Evolutionary conservation across 2,888 invertebrate species (phyloP).

Genomic region (Luffia ferchaultella): DNA sequence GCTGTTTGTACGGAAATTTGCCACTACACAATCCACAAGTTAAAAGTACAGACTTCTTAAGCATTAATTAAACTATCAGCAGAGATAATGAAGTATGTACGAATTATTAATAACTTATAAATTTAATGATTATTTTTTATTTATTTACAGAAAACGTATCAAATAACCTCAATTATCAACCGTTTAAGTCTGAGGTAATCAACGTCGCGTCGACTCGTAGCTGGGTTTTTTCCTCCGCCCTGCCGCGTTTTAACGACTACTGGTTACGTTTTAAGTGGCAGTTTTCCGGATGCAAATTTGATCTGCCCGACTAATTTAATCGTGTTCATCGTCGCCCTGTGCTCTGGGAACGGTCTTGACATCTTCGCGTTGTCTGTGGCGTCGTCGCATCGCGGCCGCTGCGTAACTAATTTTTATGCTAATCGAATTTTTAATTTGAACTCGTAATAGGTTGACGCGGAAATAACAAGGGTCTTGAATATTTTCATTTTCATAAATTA

Average conservation of each 20-base stretch:
- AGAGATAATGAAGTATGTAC: too few species aligned
- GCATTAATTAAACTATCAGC: too few species aligned
- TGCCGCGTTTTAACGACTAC: neutral
- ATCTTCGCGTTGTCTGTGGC: slow-evolving; percentile 1
- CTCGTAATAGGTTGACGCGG: neutral
- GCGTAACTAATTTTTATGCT: neutral
- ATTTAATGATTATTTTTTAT: too few species aligned
- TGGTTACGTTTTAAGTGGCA: neutral
- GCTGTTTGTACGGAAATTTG: too few species aligned
- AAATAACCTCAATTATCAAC: neutral
- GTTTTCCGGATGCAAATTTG: neutral
- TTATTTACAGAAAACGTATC: too few species aligned
- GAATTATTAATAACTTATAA: too few species aligned
- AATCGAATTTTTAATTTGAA: neutral
- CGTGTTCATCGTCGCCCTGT: neutral
- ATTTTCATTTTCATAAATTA: too few species aligned
- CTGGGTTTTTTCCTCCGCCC: neutral
- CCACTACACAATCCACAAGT: too few species aligned
- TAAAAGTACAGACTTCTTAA: too few species aligned
- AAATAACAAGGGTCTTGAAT: too few species aligned
- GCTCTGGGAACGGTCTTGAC: too few species aligned
- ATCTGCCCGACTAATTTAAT: neutral
- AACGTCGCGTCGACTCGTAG: neutral
- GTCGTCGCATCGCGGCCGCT: neutral
- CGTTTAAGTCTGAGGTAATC: neutral